Evolutionary conservation across 2,888 invertebrate species (phyloP).

Genomic region (Anodontia alba): DNA sequence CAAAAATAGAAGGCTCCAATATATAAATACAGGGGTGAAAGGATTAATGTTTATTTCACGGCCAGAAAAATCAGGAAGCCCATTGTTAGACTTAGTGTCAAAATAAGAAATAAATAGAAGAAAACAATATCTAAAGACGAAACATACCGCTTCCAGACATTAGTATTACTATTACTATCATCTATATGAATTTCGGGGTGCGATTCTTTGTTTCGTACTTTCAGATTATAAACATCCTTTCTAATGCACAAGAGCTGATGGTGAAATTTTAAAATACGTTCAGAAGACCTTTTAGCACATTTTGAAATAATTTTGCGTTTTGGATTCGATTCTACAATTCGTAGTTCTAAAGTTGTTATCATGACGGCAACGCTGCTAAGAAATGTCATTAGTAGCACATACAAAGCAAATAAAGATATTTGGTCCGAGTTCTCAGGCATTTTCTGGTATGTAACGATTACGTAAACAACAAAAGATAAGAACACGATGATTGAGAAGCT

Average conservation of each 20-base stretch:
- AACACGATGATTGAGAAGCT: slow-evolving; percentile 49
- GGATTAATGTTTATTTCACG: slow-evolving; percentile 12
- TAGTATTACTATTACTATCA: too few relatives aligned
- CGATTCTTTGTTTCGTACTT: too few relatives aligned
- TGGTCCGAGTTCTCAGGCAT: slow-evolving; percentile 54
- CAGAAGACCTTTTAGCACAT: slow-evolving; percentile 25
- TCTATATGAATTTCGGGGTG: too few relatives aligned
- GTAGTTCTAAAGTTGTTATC: slow-evolving; percentile 39
- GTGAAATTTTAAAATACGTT: not conserved
- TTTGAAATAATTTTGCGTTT: slow-evolving; percentile 24
- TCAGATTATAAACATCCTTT: too few relatives aligned
- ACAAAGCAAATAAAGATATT: slow-evolving; percentile 47
- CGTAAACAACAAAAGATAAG: slow-evolving; percentile 50
- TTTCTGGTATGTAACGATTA: slow-evolving; percentile 54
- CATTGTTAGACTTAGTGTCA: slow-evolving; percentile 6
- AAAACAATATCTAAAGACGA: slow-evolving; percentile 49
- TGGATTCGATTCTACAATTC: slow-evolving; percentile 29
- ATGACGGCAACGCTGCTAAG: slow-evolving; percentile 42
- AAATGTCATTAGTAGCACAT: slow-evolving; percentile 35
- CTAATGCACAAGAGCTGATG: too few relatives aligned
- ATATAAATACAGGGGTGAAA: too few relatives aligned
- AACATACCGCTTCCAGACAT: slow-evolving; percentile 34
- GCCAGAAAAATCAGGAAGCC: slow-evolving; percentile 34
- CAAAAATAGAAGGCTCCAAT: too few relatives aligned
- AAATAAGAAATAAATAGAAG: slow-evolving; percentile 38